phyloP scores from a whole-genome alignment of 1,140 invertebrate species.

The Galendromus occidentalis region DNA sequence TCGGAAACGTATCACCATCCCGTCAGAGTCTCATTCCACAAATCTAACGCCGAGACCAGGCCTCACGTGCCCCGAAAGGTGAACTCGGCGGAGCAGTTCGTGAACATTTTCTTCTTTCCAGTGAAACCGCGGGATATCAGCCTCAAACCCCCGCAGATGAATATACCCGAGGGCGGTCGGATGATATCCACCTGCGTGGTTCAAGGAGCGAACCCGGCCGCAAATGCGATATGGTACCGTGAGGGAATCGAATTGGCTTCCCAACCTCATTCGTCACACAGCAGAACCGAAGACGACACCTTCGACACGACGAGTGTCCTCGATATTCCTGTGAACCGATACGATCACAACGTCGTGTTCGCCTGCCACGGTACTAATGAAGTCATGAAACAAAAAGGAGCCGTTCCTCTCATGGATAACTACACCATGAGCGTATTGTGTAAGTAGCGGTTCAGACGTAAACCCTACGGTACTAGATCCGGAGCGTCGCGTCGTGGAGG shows the following conservation, averaged over 20 bases:
- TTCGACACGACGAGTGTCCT: conserved; percentile 17
- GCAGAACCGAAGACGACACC: conserved; percentile 15
- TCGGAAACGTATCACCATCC: no score
- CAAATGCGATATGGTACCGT: conserved; percentile 63
- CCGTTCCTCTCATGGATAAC: conserved; percentile 18
- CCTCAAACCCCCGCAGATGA: conserved; percentile 25
- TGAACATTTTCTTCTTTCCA: conserved; percentile 13
- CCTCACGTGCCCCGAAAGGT: no score
- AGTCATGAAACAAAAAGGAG: conserved; percentile 17
- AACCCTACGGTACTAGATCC: no score
- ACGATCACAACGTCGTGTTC: conserved; percentile 19
- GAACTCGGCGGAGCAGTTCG: neutral
- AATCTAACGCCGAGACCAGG: no score
- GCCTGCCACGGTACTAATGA: conserved; percentile 21
- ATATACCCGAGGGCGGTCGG: conserved; percentile 51
- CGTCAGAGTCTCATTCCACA: no score
- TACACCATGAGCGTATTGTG: conserved; percentile 18
- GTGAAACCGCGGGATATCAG: conserved; percentile 16
- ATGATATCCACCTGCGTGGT: conserved; percentile 53
- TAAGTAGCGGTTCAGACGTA: conserved; percentile 16
- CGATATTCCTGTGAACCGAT: conserved; percentile 17
- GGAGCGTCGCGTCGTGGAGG: no score
- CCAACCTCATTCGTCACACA: neutral
- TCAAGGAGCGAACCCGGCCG: conserved; percentile 52
- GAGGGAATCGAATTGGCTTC: conserved; percentile 33